Percentiles rank a stretch among this genome's conserved stretches.
Evolutionary conservation across 2,888 invertebrate genomes (phyloP).

Genomic region (Gymnoscelis rufifasciata): DNA sequence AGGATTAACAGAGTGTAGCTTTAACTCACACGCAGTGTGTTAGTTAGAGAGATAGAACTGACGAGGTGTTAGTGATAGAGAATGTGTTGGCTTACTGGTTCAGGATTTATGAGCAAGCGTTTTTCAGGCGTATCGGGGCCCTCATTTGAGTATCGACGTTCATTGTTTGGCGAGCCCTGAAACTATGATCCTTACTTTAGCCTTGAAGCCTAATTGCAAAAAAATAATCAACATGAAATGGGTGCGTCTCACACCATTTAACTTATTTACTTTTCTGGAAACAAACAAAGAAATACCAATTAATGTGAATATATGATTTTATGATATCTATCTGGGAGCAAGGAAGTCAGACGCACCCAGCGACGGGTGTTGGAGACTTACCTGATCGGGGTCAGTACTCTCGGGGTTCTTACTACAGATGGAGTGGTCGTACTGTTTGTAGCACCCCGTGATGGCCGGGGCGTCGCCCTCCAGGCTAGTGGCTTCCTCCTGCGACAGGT

Average conservation of each 20-base stretch:
- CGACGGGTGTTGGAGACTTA: conserved; percentile 37
- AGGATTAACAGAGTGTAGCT: conserved; percentile 12
- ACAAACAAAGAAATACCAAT: too few species aligned
- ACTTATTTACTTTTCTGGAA: too few species aligned
- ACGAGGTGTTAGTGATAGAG: conserved; percentile 32
- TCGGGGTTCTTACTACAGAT: conserved; percentile 63
- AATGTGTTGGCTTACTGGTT: conserved; percentile 62
- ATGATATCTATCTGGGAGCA: too few species aligned
- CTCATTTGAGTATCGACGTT: conserved; percentile 70
- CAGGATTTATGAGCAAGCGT: conserved; percentile 75
- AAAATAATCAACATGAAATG: conserved; percentile 4
- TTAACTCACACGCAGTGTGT: conserved; percentile 4
- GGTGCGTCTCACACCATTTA: conserved; percentile 22
- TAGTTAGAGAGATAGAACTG: conserved; percentile 5
- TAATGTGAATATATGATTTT: too few species aligned
- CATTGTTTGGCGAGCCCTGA: conserved; percentile 73
- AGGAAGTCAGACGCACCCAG: conserved; percentile 46
- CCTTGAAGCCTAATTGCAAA: conserved; percentile 42
- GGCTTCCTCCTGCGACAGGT: conserved; percentile 92
- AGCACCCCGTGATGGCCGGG: conserved; percentile 87
- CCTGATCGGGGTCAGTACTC: conserved; percentile 62
- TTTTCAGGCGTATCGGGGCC: conserved; percentile 71
- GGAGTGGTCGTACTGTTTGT: conserved; percentile 87
- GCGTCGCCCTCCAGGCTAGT: conserved; percentile 89
- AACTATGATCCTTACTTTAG: conserved; percentile 66